A percentile compares a stretch with the other conserved stretches of the same genome.
phyloP scores from a whole-genome alignment of 2,113 vertebrate genomes.

The Pseudopipra pipra region DNA sequence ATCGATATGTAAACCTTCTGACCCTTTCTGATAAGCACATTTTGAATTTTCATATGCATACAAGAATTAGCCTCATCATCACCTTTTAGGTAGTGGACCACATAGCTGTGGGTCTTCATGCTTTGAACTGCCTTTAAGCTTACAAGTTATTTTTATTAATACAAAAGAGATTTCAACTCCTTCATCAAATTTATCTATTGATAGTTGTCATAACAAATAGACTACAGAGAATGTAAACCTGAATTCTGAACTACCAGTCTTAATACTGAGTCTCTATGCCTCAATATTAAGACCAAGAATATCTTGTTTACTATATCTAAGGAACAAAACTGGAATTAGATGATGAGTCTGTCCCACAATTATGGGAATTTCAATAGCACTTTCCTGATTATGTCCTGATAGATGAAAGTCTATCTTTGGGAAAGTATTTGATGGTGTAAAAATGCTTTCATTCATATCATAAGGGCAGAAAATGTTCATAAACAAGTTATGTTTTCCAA shows the following conservation, averaged over 20 bases:
- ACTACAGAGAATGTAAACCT: neutral
- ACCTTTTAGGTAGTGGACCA: neutral
- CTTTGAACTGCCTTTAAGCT: neutral
- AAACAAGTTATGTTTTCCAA: neutral
- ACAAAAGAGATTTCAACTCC: neutral
- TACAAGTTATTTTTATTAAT: neutral
- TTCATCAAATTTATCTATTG: neutral
- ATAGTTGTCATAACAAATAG: neutral
- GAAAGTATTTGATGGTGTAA: neutral
- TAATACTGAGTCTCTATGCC: too few relatives aligned
- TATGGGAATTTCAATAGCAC: neutral
- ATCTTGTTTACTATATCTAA: neutral
- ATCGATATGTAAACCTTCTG: neutral
- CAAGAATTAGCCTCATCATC: neutral
- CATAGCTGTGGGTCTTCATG: neutral
- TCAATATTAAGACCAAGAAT: neutral
- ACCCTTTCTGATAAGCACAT: neutral
- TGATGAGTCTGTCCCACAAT: neutral
- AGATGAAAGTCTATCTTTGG: neutral
- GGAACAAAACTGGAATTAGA: neutral
- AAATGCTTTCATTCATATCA: neutral
- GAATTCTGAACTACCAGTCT: neutral
- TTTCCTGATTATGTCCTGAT: neutral
- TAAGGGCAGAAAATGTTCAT: neutral
- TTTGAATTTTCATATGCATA: neutral